Conservation (phyloP, 2,888 invertebrate species). For the Erebia aethiops region DNA sequence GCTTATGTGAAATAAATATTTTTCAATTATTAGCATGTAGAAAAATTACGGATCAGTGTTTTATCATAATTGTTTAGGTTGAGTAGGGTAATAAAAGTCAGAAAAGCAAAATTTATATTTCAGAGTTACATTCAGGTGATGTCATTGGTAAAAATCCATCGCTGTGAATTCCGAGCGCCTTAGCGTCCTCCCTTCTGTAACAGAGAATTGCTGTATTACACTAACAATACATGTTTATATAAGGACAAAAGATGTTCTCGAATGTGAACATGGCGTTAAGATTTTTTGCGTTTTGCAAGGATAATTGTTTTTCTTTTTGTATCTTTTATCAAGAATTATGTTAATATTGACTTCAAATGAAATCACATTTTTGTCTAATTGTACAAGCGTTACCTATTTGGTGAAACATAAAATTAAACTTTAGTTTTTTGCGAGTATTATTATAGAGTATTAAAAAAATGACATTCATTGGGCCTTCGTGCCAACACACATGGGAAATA, state of each 20-base stretch:
- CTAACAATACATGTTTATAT: background rate
- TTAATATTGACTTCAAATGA: background rate
- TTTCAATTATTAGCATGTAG: too few relatives aligned
- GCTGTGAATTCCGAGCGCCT: conserved; percentile 11
- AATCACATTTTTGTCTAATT: background rate
- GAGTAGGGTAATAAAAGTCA: conserved; percentile 24
- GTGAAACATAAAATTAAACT: too few relatives aligned
- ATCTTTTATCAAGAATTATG: background rate
- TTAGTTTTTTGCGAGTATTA: too few relatives aligned
- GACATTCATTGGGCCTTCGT: background rate
- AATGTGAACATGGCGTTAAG: background rate
- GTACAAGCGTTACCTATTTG: background rate
- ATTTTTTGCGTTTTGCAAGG: background rate
- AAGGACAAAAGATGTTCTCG: background rate
- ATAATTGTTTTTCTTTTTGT: too few relatives aligned
- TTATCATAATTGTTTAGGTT: background rate
- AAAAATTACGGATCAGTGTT: too few relatives aligned
- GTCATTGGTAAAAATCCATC: conserved; percentile 16
- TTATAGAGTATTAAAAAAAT: background rate
- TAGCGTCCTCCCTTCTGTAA: conserved; percentile 26
- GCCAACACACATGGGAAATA: conserved; percentile 40
- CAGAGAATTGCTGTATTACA: conserved; percentile 20
- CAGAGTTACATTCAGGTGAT: conserved; percentile 12
- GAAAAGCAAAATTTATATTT: conserved; percentile 15
- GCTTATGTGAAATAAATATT: too few relatives aligned